Base-by-base conservation (phyloP, 2,888 invertebrate genomes). In the Cetonia aurata region DNA sequence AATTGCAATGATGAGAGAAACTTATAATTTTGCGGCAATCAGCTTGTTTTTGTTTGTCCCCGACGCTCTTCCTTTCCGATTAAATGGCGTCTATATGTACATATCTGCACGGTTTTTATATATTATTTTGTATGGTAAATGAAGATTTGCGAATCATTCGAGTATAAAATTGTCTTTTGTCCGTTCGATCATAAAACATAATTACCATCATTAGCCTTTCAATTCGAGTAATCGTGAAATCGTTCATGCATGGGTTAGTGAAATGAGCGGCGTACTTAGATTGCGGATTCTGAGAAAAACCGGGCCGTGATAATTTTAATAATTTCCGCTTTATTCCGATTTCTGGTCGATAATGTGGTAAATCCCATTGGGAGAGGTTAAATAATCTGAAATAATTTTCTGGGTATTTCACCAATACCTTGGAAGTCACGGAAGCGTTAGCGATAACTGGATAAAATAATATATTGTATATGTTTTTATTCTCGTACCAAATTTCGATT, bases 161-260 rank as follows among this genome's bases (percentile, higher is more conserved):
- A 57, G 57, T 57, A 42, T 57, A 19, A 57, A 57, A 57, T 57
- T 57, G 57, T 57, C 57, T 57, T 57, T 57, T 57, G 57, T 57
- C 48, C 46, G 33, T 33, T 48, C 48, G 48, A 37, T 48, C 48
- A 33, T 62, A 62, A 25, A 46, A 17, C 33, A 42, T 62, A 33
- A 62, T 62, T 62, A 62, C 19, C 31, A 62, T 62, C 33, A 62
- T 62, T 62, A 48, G 9, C 25, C 41, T 31, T 13, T 15, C 62
- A 62, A 48, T 62, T 48, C 31, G 33, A 62, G 48, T 62, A 48
- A 31, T 62, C 62, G 17, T 33, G 13, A 48, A 48, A 31, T 42
- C 62, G 33, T 62, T 62, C 48, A 48, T 33, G 62, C 48, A 48
- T 62, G 48, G 48, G 33, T 33, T 62, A 15, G 48, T 48, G 10